These are phyloP conservation scores for Megamerina dolium DNA, from an alignment of 2,888 invertebrate species.

Conservation along the genomic window DNA sequence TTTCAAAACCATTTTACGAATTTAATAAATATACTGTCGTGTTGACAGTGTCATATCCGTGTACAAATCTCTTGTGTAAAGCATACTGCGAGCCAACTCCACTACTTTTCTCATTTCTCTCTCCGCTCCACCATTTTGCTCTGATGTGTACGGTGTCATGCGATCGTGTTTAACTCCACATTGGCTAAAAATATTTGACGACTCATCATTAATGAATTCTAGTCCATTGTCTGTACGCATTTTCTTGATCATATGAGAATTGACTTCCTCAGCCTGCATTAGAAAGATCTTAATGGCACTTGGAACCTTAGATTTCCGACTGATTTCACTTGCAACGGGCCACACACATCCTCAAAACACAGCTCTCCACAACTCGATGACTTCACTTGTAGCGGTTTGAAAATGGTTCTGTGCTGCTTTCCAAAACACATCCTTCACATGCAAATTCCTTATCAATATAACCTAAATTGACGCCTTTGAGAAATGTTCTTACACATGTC, in stretches of 20 bases:
- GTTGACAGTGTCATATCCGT: slow-evolving; percentile 36
- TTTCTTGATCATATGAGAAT: too few species aligned
- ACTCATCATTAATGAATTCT: too few species aligned
- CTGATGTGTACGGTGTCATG: too few species aligned
- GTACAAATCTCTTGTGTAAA: slow-evolving; percentile 20
- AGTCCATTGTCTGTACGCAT: too few species aligned
- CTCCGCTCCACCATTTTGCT: not conserved
- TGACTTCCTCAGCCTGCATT: too few species aligned
- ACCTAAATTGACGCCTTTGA: slow-evolving; percentile 8
- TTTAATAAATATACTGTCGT: slow-evolving; percentile 20
- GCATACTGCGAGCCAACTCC: too few species aligned
- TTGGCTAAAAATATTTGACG: too few species aligned
- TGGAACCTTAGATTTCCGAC: slow-evolving; percentile 8
- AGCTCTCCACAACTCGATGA: slow-evolving; percentile 13
- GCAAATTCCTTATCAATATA: slow-evolving; percentile 11
- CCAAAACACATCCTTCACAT: slow-evolving; percentile 15
- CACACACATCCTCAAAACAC: slow-evolving; percentile 17
- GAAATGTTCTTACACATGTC: slow-evolving; percentile 8
- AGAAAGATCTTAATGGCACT: too few species aligned
- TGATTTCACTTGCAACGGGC: slow-evolving; percentile 18
- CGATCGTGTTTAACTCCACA: too few species aligned
- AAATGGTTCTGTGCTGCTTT: slow-evolving; percentile 16
- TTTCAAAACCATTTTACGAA: slow-evolving; percentile 6
- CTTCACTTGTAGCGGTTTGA: slow-evolving; percentile 7
- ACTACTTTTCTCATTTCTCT: not conserved